Base-by-base conservation (phyloP, 1,140 invertebrate genomes). In the Drosophila nebulosa region DNA sequence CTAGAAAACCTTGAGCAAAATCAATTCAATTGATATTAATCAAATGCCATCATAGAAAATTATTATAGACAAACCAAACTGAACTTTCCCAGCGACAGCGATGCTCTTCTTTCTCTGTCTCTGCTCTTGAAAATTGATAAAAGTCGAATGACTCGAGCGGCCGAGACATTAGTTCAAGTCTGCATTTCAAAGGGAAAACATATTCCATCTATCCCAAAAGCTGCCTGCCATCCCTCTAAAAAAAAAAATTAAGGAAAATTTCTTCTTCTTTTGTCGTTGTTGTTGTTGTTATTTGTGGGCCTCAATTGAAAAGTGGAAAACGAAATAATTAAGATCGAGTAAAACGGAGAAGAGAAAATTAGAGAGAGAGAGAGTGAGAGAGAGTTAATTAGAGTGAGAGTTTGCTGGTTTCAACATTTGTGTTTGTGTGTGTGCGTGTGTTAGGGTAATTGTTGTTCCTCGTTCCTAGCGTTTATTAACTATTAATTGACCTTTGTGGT, bases 21-120 rank as follows among this genome's bases (percentile, higher is more conserved):
- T 88, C 84, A 74, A 89, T 88, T 67, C 72, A 88, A 88, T 88
- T 88, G 75, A 79, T 73, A 67, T 88, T 79, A 83, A 88, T 88
- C 73, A 73, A 76, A 55, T 53, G 66, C 50, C 53, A 56, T 42
- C 58, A 64, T 53, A 46, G 32, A 36, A 78, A 64, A 53, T 46
- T 39, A n/a, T 39, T 50, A n/a, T n/a, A 57, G 18, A 57, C 27
- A 18, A 36, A 18, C 30, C 16, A 10, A 32, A 57, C 14, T 7
- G 32, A 36, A 58, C 18, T 27, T 22, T 42, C 59, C 39, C 58
- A 35, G 56, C 70, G 30, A 30, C 14, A 26, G 6, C 9, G 6
- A 42, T 18, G 39, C 9, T 3, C 1, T n/a, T 18, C 39, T 46
- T n/a, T 53, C 26, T 53, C 24, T 53, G 9, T 16, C 26, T 53